Percentiles rank a stretch among this genome's conserved stretches.
Conservation (phyloP, 2,888 invertebrate genomes). For the Ligdia adustata region DNA sequence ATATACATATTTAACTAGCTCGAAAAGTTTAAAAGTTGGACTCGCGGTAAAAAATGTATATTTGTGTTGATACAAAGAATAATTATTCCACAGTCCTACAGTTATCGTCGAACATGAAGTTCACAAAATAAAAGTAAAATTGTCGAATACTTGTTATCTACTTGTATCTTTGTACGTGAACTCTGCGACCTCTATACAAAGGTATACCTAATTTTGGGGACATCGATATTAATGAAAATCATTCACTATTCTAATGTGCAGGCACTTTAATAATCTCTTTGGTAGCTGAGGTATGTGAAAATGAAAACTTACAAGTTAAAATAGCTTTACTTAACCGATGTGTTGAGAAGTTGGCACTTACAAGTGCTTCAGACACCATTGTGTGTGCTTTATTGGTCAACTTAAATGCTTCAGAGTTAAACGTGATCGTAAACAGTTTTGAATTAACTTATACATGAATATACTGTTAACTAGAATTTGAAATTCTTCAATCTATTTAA, state of each 20-base stretch:
- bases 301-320: constrained; percentile 5
- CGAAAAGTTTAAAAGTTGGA: no score
- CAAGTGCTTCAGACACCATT: constrained; percentile 9
- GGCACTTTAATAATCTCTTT: neutral
- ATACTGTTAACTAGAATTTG: neutral
- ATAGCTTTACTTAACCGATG: constrained; percentile 1
- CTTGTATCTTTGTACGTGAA: constrained; percentile 9
- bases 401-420: constrained; percentile 7
- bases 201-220: neutral
- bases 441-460: constrained; percentile 1
- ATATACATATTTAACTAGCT: no score
- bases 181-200: constrained; percentile 3
- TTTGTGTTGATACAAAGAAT: no score
- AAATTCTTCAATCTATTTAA: neutral
- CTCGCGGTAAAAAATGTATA: no score
- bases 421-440: constrained; percentile 1
- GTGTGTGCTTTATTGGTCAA: constrained; percentile 2
- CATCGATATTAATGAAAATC: constrained; percentile 3
- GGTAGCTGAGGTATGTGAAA: neutral
- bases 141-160: neutral
- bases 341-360: constrained; percentile 4
- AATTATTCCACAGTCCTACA: no score
- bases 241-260: neutral
- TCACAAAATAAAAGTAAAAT: neutral
- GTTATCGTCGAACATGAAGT: no score